These are phyloP conservation scores for Pristionchus entomophagus DNA, from an alignment of 2,888 invertebrate species.

Conservation along the genomic window DNA sequence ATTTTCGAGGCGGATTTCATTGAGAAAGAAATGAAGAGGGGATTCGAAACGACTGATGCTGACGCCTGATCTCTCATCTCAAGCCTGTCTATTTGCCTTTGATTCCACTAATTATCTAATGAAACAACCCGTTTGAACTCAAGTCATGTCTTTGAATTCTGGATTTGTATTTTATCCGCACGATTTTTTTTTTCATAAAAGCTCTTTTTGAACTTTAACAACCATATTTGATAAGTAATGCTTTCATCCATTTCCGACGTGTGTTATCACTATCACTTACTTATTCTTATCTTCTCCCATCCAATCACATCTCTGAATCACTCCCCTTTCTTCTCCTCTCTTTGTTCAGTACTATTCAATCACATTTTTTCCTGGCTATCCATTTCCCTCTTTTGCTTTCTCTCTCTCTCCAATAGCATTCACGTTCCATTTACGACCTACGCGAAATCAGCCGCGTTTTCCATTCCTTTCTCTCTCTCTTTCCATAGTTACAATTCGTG, in stretches of 20 bases:
- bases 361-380: constrained; percentile 12
- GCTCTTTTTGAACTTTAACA: too few relatives aligned
- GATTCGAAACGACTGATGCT: not conserved
- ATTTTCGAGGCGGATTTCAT: constrained; percentile 15
- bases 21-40: not conserved
- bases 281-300: not conserved
- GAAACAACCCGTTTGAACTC: too few relatives aligned
- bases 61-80: too few relatives aligned
- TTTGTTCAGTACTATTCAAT: constrained; percentile 22
- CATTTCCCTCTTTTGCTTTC: not conserved
- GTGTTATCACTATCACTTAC: constrained; percentile 9
- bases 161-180: too few relatives aligned
- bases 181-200: too few relatives aligned
- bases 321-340: not conserved
- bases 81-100: too few relatives aligned
- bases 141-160: too few relatives aligned
- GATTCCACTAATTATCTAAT: too few relatives aligned
- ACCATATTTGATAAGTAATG: not conserved
- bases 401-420: constrained; percentile 20
- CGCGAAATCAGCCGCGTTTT: not conserved
- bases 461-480: constrained; percentile 28
- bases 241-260: not conserved
- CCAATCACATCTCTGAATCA: constrained; percentile 18
- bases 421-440: constrained; percentile 31
- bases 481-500: not conserved